Evolutionary conservation across 2,888 invertebrate species (phyloP), one percentile per base, ranked within the genome.

Genomic region (Agrochola lota): DNA sequence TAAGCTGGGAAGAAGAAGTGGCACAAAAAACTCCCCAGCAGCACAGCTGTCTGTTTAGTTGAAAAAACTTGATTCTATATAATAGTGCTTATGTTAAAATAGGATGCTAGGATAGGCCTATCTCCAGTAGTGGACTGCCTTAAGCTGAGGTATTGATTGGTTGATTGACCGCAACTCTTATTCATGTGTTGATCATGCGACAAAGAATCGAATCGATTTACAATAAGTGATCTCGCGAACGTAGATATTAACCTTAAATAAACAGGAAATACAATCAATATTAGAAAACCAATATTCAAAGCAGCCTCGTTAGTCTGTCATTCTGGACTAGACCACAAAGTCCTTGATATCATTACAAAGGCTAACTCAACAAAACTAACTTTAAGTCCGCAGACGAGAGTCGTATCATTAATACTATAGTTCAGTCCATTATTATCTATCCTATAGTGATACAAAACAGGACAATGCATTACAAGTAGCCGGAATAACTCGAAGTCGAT

Each of bases 381-480:
- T 40, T 23, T 73, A 46, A 23, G 73, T 68, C 57, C n/a, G 26
- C 46, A 63, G 71, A 49, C 30, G 69, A 62, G 60, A 78, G 59
- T 12, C 60, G 49, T 30, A 60, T 63, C 49, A 78, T 78, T 78
- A 74, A 71, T 71, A 74, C 20, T 8, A 40, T 30, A 73, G 74
- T 72, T 59, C 40, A 76, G 63, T 72, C 43, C 66, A 75, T 71
- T 71, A 82, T 78, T 84, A 81, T 77, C 57, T 63, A 72, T 9
- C 12, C 46, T 5, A 20, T 23, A 60, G 55, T 17, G 62, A 85
- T 49, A 82, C 78, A 69, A 81, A 77, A 76, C 74, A 85, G 68
- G 75, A 77, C 74, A 82, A 72, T 68, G 68, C 80, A 78, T 77
- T 77, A 75, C 77, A 78, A 81, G 81, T 73, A 85, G 80, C 71